phyloP scores from a whole-genome alignment of 2,797 vertebrate species.

The Melanogrammus aeglefinus region DNA sequence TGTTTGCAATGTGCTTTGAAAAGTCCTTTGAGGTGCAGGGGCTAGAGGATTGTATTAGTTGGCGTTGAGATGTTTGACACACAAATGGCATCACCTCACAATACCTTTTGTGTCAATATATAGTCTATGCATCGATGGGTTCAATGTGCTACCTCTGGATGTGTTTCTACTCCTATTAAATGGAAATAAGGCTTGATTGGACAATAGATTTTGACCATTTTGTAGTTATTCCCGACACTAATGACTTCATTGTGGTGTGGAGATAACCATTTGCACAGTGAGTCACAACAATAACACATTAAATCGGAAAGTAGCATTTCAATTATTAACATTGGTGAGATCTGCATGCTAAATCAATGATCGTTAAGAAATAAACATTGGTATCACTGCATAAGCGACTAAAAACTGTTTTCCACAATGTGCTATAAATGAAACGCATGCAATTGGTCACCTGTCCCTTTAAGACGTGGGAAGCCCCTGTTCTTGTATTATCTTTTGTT shows the following conservation, averaged over 20 bases:
- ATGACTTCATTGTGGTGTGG: neutral
- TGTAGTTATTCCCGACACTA: too few species aligned
- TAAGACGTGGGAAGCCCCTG: neutral
- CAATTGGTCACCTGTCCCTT: neutral
- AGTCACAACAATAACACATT: neutral
- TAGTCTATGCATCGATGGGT: too few species aligned
- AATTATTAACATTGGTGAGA: neutral
- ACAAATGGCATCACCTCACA: neutral
- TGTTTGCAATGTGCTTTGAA: slow-evolving; percentile 52
- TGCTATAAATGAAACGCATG: neutral
- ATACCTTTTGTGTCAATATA: neutral
- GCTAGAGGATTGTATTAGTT: slow-evolving; percentile 60
- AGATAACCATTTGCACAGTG: neutral
- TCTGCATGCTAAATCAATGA: slow-evolving; percentile 1
- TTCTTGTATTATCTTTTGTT: neutral
- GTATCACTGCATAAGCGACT: too few species aligned
- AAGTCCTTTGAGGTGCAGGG: slow-evolving; percentile 42
- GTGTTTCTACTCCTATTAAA: too few species aligned
- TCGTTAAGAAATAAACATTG: too few species aligned
- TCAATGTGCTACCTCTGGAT: neutral
- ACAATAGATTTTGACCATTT: neutral
- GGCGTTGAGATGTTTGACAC: slow-evolving; percentile 46
- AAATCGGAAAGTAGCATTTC: neutral
- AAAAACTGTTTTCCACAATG: too few species aligned
- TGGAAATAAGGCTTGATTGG: neutral